Conservation (phyloP, 2,113 vertebrate genomes). For the Lanius collurio region DNA sequence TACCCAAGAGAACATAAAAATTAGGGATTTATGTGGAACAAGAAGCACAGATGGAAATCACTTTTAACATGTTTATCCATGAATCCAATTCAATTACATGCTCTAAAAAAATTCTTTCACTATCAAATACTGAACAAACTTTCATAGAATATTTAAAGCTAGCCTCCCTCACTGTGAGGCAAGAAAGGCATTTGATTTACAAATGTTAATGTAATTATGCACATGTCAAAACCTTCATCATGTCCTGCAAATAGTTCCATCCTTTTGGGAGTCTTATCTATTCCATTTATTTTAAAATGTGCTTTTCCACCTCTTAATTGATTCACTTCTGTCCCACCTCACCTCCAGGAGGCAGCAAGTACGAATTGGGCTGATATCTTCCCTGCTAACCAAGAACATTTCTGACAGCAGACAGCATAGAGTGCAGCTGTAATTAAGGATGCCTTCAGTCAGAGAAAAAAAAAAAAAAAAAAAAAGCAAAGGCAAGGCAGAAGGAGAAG, state of each 20-base stretch:
- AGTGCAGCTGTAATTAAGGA: neutral
- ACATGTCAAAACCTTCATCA: neutral
- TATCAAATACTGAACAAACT: conserved; percentile 32
- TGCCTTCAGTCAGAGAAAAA: neutral
- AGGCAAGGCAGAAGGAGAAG: neutral
- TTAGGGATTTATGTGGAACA: neutral
- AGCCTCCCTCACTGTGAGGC: neutral
- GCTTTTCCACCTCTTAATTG: neutral
- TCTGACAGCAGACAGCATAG: neutral
- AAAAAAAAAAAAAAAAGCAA: neutral
- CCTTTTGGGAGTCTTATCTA: neutral
- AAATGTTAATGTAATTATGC: conserved; percentile 15
- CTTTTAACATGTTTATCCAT: conserved; percentile 37
- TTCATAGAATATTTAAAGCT: neutral
- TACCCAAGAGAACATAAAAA: conserved; percentile 10
- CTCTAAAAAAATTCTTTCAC: conserved; percentile 4
- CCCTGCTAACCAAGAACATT: neutral
- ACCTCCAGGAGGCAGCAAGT: neutral
- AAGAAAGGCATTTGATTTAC: neutral
- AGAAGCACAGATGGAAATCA: conserved; percentile 4
- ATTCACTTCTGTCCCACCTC: neutral
- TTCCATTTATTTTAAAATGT: neutral
- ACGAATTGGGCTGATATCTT: neutral
- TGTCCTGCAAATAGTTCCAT: neutral
- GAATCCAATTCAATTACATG: conserved; percentile 8